A percentile compares a stretch with the other conserved stretches of the same genome.
Evolutionary conservation across 2,113 vertebrate species (phyloP).

Genomic region (Dromas ardeola): DNA sequence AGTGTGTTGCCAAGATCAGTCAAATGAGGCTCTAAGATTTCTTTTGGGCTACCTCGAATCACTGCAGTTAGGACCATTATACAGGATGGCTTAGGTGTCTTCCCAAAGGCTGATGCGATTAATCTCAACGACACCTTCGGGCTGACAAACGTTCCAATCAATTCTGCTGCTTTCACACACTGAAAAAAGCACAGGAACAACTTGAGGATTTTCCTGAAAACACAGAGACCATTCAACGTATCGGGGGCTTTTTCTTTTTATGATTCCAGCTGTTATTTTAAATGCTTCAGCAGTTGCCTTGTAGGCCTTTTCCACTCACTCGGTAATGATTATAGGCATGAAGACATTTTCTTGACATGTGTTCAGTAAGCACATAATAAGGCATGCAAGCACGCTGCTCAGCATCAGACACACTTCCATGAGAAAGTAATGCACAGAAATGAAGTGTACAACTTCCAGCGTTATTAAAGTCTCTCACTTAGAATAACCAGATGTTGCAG

Average conservation of each 20-base stretch:
- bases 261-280: neutral
- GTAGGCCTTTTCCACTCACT: neutral
- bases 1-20: conserved; percentile 70
- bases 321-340: conserved; percentile 1
- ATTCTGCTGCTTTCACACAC: conserved; percentile 83
- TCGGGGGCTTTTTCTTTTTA: neutral
- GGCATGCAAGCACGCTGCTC: neutral
- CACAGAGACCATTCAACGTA: neutral
- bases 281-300: conserved; percentile 20
- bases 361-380: conserved; percentile 2
- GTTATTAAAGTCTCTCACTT: neutral
- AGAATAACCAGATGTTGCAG: neutral
- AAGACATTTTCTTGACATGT: neutral
- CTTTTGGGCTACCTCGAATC: conserved; percentile 80
- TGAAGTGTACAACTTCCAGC: neutral
- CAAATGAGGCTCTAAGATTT: conserved; percentile 81
- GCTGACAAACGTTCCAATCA: conserved; percentile 87
- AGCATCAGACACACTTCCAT: neutral
- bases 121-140: conserved; percentile 87
- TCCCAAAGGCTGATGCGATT: conserved; percentile 76
- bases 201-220: neutral
- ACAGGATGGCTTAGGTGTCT: conserved; percentile 75
- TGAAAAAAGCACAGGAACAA: conserved; percentile 43
- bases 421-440: conserved; percentile 6
- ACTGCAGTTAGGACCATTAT: conserved; percentile 84